Conservation (phyloP, 2,888 invertebrate genomes). For the Euplexia lucipara region DNA sequence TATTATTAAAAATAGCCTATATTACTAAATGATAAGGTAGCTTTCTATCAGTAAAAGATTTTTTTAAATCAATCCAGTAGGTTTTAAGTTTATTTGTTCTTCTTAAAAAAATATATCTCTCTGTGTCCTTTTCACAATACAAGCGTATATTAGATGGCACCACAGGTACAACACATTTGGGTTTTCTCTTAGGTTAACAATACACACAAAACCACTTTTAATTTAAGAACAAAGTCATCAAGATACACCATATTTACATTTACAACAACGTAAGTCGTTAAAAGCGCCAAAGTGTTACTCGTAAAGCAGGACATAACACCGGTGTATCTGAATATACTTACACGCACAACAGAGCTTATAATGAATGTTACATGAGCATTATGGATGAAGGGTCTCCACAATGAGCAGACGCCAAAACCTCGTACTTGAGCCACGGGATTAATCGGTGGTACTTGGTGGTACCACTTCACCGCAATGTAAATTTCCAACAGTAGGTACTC, state of each 20-base stretch:
- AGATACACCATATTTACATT: constrained; percentile 48
- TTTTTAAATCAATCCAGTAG: no score
- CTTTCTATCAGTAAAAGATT: no score
- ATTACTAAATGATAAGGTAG: no score
- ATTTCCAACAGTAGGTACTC: constrained; percentile 61
- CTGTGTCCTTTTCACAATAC: no score
- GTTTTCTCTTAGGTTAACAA: no score
- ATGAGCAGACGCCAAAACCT: constrained; percentile 70
- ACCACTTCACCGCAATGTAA: constrained; percentile 67
- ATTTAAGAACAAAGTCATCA: constrained; percentile 35
- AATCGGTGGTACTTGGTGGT: constrained; percentile 61
- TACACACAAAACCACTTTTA: no score
- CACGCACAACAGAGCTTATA: constrained; percentile 69
- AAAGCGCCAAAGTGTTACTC: constrained; percentile 58
- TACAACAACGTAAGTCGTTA: constrained; percentile 58
- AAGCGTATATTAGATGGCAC: no score
- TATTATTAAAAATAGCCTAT: no score
- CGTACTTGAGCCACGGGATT: constrained; percentile 62
- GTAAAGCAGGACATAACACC: constrained; percentile 63
- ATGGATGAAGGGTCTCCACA: constrained; percentile 72
- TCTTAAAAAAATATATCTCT: no score
- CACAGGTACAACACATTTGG: no score
- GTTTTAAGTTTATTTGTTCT: no score
- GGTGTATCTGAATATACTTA: constrained; percentile 70
- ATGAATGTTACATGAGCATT: constrained; percentile 80